Evolutionary conservation across 2,888 invertebrate species (phyloP).

Genomic region (Exephanes ischioxanthus): DNA sequence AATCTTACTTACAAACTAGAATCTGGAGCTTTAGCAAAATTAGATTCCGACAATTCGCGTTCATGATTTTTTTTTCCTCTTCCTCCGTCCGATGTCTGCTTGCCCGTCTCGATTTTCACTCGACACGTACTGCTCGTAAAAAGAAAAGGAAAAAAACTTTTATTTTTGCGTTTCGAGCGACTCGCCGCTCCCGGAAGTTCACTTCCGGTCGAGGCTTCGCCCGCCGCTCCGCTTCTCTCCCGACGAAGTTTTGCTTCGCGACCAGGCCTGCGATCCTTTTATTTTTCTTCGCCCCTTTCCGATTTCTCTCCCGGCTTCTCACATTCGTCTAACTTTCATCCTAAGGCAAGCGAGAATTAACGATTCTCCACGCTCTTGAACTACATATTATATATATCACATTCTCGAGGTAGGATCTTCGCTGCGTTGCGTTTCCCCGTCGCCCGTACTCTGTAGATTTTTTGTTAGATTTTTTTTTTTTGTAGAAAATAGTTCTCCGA

Average conservation of each 20-base stretch:
- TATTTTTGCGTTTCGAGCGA: conserved; percentile 18
- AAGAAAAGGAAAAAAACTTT: conserved; percentile 1
- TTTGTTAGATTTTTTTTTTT: conserved; percentile 1
- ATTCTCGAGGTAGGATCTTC: conserved; percentile 63
- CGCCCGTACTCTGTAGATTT: conserved; percentile 28
- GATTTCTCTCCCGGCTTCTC: neutral
- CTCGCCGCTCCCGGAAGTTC: neutral
- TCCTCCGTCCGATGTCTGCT: conserved; percentile 5
- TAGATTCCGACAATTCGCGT: conserved; percentile 48
- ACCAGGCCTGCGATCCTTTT: conserved; percentile 32
- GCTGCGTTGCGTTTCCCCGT: conserved; percentile 11
- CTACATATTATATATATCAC: conserved; percentile 62
- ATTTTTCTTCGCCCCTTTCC: conserved; percentile 22
- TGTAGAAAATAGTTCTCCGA: conserved; percentile 57
- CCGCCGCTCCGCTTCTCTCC: neutral
- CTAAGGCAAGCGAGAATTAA: conserved; percentile 63
- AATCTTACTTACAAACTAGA: conserved; percentile 51
- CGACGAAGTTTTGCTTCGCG: neutral
- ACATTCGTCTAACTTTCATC: conserved; percentile 54
- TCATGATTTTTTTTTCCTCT: neutral
- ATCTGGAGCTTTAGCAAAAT: conserved; percentile 47
- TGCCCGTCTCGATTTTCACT: conserved; percentile 43
- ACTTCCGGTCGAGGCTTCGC: neutral
- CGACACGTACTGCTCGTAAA: conserved; percentile 41
- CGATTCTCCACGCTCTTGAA: conserved; percentile 54